A percentile compares a stretch with the other conserved stretches of the same genome.
Conservation (phyloP, 35 echinoderm and acorn worm genomes). For the Ptychodera flava region DNA sequence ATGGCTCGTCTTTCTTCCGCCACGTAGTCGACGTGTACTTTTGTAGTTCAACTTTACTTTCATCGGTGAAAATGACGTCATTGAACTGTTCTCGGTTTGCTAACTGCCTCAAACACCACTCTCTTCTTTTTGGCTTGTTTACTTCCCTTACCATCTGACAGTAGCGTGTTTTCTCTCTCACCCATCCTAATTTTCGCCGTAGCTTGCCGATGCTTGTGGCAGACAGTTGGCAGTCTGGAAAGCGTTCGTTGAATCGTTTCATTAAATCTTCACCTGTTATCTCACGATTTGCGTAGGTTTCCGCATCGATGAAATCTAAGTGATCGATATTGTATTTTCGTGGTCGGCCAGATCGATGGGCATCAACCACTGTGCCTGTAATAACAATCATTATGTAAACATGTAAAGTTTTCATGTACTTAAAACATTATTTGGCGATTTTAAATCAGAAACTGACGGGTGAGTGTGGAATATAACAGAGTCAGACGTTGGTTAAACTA, state of each 20-base stretch:
- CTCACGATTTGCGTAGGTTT: neutral
- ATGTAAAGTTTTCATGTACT: too few relatives aligned
- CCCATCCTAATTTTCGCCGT: slow-evolving; percentile 33
- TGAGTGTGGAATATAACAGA: too few relatives aligned
- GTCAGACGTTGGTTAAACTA: too few relatives aligned
- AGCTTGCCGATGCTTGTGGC: slow-evolving; percentile 2
- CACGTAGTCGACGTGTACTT: slow-evolving; percentile 21
- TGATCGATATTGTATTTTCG: neutral
- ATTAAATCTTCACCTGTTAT: neutral
- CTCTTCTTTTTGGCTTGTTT: slow-evolving; percentile 10
- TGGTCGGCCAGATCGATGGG: neutral
- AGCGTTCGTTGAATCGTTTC: neutral
- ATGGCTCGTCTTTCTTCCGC: slow-evolving; percentile 11
- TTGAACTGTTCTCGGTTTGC: slow-evolving; percentile 17
- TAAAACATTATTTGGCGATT: too few relatives aligned
- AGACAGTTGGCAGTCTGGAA: neutral
- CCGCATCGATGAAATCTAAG: neutral
- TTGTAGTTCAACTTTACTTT: slow-evolving; percentile 41
- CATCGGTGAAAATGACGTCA: slow-evolving; percentile 61
- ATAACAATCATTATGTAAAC: too few relatives aligned
- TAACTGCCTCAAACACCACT: slow-evolving; percentile 7
- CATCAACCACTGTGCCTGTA: too few relatives aligned
- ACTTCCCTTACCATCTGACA: slow-evolving; percentile 10
- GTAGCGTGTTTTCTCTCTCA: neutral
- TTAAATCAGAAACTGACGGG: too few relatives aligned